Base-by-base conservation (phyloP, 2,113 vertebrate genomes). In the Astur gentilis region DNA sequence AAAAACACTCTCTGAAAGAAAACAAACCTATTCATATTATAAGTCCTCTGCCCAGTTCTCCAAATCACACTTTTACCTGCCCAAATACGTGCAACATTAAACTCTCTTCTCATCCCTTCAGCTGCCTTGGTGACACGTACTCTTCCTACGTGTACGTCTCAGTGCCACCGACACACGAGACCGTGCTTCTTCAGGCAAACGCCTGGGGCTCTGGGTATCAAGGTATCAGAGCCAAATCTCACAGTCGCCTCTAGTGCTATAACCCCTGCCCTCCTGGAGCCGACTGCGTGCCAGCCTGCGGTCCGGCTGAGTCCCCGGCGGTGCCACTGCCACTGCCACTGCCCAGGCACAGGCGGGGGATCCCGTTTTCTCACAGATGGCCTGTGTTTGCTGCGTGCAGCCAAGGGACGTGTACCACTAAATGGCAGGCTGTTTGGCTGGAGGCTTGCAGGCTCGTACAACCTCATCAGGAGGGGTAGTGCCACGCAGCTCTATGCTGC, bases 341-440 rank as follows among this genome's bases (percentile, higher is more conserved):
- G 73, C 75, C 72, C 60, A 2, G 69, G 79, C 58, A 4, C 54
- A 4, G 88, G 42, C 15, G 16, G 22, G 29, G 65, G 38, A 87
- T 71, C 9, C 60, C 44, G 42, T 12, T 83, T 31, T 42, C 55
- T 90, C 84, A 67, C 94, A 93, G 88, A 92, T 96, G 95, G 92
- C 60, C 82, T 0, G 1, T 6, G 66, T 31, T 58, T 61, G 70
- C 93, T 52, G 67, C 1, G 13, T 29, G 81, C 77, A 91, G 86
- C 52, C 86, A 23, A 42, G 94, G 94, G 94, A 93, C 92, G 0
- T 70, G 93, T 85, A 77, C 34, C 65, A 38, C 93, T 94, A 90
- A 94, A 76, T 25, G 84, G 57, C 73, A 82, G 61, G 26, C 83
- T 93, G 92, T 83, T 45, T 67, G 94, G 88, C 94, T 94, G 92